Evolutionary conservation across 2,888 invertebrate species (phyloP).

Genomic region (Gisinianus flammeolus): DNA sequence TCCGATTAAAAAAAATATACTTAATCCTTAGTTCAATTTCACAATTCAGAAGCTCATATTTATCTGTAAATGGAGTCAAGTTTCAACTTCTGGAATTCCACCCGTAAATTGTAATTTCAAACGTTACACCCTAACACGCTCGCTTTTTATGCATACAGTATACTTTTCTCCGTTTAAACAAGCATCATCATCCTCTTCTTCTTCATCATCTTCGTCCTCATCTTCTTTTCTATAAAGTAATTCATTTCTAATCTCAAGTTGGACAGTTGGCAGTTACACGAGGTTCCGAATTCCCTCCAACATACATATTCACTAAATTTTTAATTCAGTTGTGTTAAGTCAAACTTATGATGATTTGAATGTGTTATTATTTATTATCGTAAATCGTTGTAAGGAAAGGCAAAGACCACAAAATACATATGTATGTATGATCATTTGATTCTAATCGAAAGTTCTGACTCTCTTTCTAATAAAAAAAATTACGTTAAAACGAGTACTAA

Average conservation of each 20-base stretch:
- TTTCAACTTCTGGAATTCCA: constrained; percentile 14
- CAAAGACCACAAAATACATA: too few species aligned
- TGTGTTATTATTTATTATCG: neutral
- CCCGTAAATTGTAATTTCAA: neutral
- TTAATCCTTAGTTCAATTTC: too few species aligned
- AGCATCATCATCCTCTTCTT: too few species aligned
- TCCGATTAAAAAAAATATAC: too few species aligned
- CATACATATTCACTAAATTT: neutral
- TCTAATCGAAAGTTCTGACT: too few species aligned
- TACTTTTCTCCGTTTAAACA: too few species aligned
- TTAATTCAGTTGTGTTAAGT: neutral
- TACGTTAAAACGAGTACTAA: too few species aligned
- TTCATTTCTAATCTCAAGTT: neutral
- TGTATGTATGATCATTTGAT: neutral
- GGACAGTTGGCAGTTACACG: neutral
- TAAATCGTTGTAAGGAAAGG: too few species aligned
- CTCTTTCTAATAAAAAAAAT: too few species aligned
- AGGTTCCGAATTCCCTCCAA: neutral
- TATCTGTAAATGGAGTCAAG: neutral
- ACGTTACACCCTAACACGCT: too few species aligned
- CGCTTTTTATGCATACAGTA: too few species aligned
- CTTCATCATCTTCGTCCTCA: too few species aligned
- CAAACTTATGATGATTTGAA: neutral
- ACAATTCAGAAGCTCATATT: constrained; percentile 6
- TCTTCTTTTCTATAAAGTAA: neutral